Conservation (phyloP, 2,113 vertebrate genomes). For the Phyllostomus hastatus region DNA sequence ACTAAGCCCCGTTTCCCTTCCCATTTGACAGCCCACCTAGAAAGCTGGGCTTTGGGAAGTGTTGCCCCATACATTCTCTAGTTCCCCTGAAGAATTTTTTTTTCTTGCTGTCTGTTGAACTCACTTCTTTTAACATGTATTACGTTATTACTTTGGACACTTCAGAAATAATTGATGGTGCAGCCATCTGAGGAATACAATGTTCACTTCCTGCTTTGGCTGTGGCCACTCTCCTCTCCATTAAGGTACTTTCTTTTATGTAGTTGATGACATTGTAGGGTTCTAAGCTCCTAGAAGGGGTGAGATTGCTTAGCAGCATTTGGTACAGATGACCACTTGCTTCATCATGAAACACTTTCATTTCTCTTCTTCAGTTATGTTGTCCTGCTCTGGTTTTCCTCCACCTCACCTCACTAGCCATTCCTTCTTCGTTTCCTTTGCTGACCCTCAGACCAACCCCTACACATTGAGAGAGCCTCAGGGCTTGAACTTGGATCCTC, state of each 20-base stretch:
- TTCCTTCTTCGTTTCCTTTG: neutral
- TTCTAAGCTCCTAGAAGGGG: neutral
- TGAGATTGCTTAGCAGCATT: neutral
- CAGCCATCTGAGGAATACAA: neutral
- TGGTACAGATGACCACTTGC: neutral
- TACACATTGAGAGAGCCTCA: neutral
- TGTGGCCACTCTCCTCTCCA: neutral
- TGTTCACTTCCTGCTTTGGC: neutral
- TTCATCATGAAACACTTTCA: neutral
- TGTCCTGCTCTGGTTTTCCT: neutral
- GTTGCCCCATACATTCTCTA: neutral
- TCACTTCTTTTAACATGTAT: neutral
- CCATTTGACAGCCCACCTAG: neutral
- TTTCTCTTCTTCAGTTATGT: neutral
- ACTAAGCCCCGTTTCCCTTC: neutral
- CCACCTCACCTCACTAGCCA: neutral
- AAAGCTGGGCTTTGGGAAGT: neutral
- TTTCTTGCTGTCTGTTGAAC: neutral
- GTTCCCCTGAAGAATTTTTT: neutral
- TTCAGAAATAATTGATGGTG: neutral
- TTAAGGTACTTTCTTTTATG: neutral
- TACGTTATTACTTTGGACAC: neutral
- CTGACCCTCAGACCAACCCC: neutral
- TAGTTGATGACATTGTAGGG: neutral
- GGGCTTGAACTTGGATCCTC: neutral